phyloP scores from a whole-genome alignment of 2,113 vertebrate species.

The Mesembrinibis cayennensis region DNA sequence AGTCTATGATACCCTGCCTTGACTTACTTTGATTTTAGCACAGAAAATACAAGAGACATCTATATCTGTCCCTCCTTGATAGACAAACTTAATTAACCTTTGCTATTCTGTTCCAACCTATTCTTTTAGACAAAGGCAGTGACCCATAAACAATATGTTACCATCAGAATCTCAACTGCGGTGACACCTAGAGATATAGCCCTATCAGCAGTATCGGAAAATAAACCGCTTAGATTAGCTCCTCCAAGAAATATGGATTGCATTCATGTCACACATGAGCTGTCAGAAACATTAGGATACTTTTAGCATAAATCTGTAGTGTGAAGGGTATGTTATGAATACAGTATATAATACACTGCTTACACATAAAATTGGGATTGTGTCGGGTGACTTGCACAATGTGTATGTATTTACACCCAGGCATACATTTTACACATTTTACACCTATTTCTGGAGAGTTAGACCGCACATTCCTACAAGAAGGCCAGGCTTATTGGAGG shows the following conservation, averaged over 20 bases:
- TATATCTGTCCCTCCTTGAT: constrained; percentile 80
- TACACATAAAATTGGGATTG: constrained; percentile 33
- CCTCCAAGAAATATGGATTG: constrained; percentile 88
- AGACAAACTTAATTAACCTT: constrained; percentile 99
- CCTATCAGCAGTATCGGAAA: constrained; percentile 77
- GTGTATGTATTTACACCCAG: neutral
- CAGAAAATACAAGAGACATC: constrained; percentile 68
- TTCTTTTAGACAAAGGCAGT: constrained; percentile 85
- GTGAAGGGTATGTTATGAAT: constrained; percentile 76
- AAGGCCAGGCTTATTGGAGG: neutral
- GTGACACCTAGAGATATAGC: constrained; percentile 82
- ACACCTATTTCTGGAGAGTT: neutral
- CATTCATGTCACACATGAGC: constrained; percentile 87
- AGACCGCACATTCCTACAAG: neutral
- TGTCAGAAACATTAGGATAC: constrained; percentile 91
- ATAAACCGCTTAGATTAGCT: constrained; percentile 81
- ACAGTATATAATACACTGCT: constrained; percentile 61
- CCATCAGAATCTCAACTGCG: constrained; percentile 81
- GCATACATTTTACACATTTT: neutral
- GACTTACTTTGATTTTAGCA: constrained; percentile 76
- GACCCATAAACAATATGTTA: constrained; percentile 93
- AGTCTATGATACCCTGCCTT: constrained; percentile 18
- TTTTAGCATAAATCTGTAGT: constrained; percentile 88
- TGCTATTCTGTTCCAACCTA: constrained; percentile 90
- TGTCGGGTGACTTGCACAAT: neutral